phyloP scores from a whole-genome alignment of 1,140 invertebrate species.

The Chlorops oryzae region DNA sequence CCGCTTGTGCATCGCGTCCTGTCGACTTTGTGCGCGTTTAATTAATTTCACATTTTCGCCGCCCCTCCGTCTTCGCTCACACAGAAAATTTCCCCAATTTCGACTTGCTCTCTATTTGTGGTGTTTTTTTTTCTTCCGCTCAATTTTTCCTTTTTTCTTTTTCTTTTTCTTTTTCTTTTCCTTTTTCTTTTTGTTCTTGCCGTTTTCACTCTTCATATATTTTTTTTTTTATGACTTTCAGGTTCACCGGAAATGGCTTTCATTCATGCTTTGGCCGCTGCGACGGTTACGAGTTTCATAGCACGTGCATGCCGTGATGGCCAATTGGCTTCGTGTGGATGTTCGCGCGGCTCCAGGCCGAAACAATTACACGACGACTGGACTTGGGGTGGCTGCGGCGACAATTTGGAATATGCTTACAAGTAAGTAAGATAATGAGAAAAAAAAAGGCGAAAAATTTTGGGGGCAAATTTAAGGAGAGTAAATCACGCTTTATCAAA shows the following conservation, averaged over 20 bases:
- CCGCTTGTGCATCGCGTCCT: too few species aligned
- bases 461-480: too few species aligned
- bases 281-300: slow-evolving; percentile 80
- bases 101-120: too few species aligned
- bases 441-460: too few species aligned
- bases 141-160: neutral
- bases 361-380: slow-evolving; percentile 78
- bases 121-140: neutral
- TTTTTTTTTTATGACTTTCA: slow-evolving; percentile 48
- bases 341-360: slow-evolving; percentile 71
- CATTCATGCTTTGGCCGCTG: slow-evolving; percentile 80
- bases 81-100: neutral
- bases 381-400: slow-evolving; percentile 96
- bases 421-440: too few species aligned
- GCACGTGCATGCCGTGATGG: slow-evolving; percentile 85
- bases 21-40: neutral
- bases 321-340: slow-evolving; percentile 79
- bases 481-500: too few species aligned
- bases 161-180: slow-evolving; percentile 4
- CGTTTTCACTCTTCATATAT: too few species aligned
- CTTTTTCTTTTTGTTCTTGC: too few species aligned
- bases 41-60: slow-evolving; percentile 2
- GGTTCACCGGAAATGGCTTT: slow-evolving; percentile 87
- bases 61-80: neutral
- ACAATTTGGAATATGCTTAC: slow-evolving; percentile 93